A percentile compares a stretch with the other conserved stretches of the same genome.
phyloP scores from a whole-genome alignment of 2,797 vertebrate species.

The Anguilla marmorata region DNA sequence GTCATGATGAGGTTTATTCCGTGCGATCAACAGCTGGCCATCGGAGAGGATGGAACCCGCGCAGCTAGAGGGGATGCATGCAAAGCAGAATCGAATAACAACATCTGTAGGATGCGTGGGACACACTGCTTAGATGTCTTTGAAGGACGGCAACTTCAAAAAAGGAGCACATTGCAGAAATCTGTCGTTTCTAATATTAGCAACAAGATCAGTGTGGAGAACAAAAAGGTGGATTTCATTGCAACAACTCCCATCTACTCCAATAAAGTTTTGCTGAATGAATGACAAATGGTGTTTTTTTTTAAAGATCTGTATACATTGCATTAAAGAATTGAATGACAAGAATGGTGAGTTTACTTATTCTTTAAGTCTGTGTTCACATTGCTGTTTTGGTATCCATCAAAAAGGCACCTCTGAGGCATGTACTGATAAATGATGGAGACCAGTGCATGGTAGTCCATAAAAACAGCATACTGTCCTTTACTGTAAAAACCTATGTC shows the following conservation, averaged over 20 bases:
- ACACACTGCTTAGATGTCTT: not conserved
- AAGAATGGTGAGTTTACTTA: not conserved
- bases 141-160: not conserved
- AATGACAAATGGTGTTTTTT: not conserved
- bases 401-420: not conserved
- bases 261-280: not conserved
- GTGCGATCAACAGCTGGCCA: constrained; percentile 62
- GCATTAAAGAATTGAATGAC: not conserved
- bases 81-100: not conserved
- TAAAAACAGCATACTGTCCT: too few relatives aligned
- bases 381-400: not conserved
- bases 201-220: not conserved
- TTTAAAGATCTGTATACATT: not conserved
- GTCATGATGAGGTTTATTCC: constrained; percentile 52
- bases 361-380: not conserved
- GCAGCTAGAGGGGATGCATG: not conserved
- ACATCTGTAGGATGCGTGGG: constrained; percentile 9
- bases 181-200: not conserved
- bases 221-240: not conserved
- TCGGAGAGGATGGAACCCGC: not conserved
- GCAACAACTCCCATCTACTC: not conserved
- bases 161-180: not conserved
- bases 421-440: not conserved
- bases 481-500: too few relatives aligned
- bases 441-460: not conserved